These are phyloP conservation scores for Drosophila kohkoa DNA, from an alignment of 1,140 invertebrate genomes.

Conservation along the genomic window DNA sequence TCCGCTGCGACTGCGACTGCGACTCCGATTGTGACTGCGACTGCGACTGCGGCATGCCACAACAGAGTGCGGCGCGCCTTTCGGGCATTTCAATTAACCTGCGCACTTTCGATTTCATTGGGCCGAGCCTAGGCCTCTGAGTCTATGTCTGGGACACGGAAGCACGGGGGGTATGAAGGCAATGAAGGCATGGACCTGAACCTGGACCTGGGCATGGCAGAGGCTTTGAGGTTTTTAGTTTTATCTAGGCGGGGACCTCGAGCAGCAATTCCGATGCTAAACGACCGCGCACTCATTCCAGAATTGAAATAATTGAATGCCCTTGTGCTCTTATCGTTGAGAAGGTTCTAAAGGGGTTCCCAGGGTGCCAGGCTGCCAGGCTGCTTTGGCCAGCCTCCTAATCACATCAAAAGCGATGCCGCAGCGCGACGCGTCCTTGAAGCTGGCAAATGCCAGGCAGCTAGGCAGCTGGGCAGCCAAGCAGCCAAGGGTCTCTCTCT, in stretches of 20 bases:
- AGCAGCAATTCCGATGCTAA: conserved; percentile 54
- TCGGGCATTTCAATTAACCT: conserved; percentile 81
- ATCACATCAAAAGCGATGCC: conserved; percentile 72
- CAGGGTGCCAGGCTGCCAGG: conserved; percentile 6
- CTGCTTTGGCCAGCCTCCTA: conserved; percentile 25
- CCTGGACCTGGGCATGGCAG: conserved; percentile 25
- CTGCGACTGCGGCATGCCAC: conserved; percentile 19
- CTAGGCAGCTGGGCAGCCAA: neutral
- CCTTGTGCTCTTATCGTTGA: conserved; percentile 49
- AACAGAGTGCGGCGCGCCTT: conserved; percentile 56
- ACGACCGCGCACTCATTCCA: conserved; percentile 63
- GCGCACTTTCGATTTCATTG: conserved; percentile 80
- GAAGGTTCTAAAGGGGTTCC: conserved; percentile 2
- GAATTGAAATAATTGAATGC: conserved; percentile 78
- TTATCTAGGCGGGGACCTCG: conserved; percentile 58
- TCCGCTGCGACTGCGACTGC: neutral
- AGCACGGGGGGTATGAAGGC: too few relatives aligned
- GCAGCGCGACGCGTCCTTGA: conserved; percentile 70
- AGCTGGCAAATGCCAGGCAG: conserved; percentile 9
- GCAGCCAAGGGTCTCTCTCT: neutral
- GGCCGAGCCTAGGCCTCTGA: conserved; percentile 13
- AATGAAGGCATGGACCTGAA: neutral
- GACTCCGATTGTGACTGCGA: neutral
- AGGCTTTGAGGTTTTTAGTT: conserved; percentile 19
- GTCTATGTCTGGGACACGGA: neutral